These are phyloP conservation scores for Eustalomyia histrio DNA, from an alignment of 2,888 invertebrate species.

Conservation along the genomic window DNA sequence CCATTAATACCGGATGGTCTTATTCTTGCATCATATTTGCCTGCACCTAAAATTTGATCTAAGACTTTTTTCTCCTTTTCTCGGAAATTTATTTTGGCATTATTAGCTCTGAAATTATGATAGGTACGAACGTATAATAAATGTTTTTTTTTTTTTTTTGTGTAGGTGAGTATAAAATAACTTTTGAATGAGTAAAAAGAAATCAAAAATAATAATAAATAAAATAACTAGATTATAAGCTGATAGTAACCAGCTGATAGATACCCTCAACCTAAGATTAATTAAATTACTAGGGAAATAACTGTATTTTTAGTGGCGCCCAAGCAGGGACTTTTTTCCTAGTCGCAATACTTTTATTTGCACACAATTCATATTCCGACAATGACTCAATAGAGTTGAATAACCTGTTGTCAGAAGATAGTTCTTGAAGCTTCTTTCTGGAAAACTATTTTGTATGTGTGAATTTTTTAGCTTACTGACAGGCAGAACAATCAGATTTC, in stretches of 20 bases:
- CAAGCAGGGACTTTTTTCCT: no score
- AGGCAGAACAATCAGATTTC: no score
- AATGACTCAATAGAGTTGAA: no score
- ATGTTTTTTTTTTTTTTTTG: constrained; percentile 30
- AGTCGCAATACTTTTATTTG: no score
- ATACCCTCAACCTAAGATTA: constrained; percentile 24
- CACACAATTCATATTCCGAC: no score
- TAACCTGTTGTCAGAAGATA: no score
- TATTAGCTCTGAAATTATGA: constrained; percentile 85
- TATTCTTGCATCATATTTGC: constrained; percentile 94
- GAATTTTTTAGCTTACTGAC: no score
- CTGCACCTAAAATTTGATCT: constrained; percentile 94
- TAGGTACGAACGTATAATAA: constrained; percentile 77
- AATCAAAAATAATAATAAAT: constrained; percentile 13
- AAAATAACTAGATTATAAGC: constrained; percentile 11
- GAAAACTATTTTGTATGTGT: no score
- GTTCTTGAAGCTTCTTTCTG: no score
- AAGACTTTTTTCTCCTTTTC: constrained; percentile 96
- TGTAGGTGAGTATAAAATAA: constrained; percentile 25
- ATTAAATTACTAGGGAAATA: no score
- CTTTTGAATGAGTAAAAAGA: constrained; percentile 8
- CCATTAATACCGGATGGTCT: constrained; percentile 96
- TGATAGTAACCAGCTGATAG: background rate
- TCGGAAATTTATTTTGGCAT: constrained; percentile 92
- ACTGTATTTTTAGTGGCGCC: no score